Evolutionary conservation across 2,113 vertebrate species (phyloP).

Genomic region (Oreotragus oreotragus): DNA sequence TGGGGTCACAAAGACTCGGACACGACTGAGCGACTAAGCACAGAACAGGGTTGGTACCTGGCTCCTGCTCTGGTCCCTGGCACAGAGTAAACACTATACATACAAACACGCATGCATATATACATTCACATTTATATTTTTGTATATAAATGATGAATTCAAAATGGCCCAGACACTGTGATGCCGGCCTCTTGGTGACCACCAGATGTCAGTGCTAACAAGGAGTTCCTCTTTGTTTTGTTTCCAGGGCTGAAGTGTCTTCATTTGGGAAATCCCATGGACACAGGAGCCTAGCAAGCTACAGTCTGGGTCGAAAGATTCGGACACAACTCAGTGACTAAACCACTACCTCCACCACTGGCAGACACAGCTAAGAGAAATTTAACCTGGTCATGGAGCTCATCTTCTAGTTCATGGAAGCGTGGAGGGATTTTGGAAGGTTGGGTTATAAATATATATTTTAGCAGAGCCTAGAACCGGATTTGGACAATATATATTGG

Average conservation of each 20-base stretch:
- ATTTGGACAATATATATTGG: background rate
- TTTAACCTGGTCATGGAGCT: rapidly evolving
- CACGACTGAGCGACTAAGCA: background rate
- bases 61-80: background rate
- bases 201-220: slow-evolving; percentile 76
- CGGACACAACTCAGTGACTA: background rate
- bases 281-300: background rate
- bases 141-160: background rate
- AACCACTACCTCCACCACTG: background rate
- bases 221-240: background rate
- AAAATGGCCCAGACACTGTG: background rate
- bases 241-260: background rate
- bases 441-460: background rate
- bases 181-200: slow-evolving; percentile 18
- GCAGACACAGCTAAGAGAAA: rapidly evolving
- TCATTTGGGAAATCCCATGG: background rate
- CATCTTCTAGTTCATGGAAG: background rate
- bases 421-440: background rate
- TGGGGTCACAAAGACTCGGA: background rate
- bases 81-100: background rate
- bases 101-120: background rate
- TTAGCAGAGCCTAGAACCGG: background rate
- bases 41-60: background rate
- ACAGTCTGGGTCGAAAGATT: background rate
- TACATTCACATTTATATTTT: background rate